Evolutionary conservation across 2,888 invertebrate species (phyloP).

Genomic region (Caenorhabditis doughertyi): DNA sequence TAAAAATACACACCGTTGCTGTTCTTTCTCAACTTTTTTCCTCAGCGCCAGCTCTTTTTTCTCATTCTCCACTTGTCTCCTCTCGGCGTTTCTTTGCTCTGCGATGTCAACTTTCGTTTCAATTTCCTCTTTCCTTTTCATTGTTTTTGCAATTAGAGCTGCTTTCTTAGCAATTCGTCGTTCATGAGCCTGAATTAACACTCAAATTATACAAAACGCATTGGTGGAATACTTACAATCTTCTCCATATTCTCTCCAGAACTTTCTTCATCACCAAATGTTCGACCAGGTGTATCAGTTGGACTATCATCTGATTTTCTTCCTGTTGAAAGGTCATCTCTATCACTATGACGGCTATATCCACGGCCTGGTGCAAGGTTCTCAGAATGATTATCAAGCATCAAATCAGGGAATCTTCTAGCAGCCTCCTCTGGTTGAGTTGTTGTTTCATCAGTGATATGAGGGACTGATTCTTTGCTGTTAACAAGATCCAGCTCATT

Average conservation of each 20-base stretch:
- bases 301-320: conserved; percentile 61
- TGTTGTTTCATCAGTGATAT: conserved; percentile 65
- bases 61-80: conserved; percentile 73
- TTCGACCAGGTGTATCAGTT: conserved; percentile 42
- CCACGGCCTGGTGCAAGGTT: conserved; percentile 51
- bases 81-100: conserved; percentile 74
- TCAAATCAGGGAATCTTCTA: conserved; percentile 54
- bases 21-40: conserved; percentile 80
- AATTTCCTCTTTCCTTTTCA: conserved; percentile 80
- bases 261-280: conserved; percentile 58
- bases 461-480: conserved; percentile 74
- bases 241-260: conserved; percentile 73
- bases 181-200: conserved; percentile 71
- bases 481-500: conserved; percentile 77
- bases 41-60: conserved; percentile 79
- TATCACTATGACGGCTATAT: conserved; percentile 47
- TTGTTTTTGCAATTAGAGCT: conserved; percentile 79
- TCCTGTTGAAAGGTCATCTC: conserved; percentile 48
- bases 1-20: conserved; percentile 74
- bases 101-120: conserved; percentile 74
- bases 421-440: conserved; percentile 62
- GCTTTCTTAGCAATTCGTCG: conserved; percentile 79
- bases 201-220: neutral
- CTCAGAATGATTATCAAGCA: conserved; percentile 51
- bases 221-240: conserved; percentile 61